Base-by-base conservation (phyloP, 1,140 invertebrate genomes). In the Cydia pomonella region DNA sequence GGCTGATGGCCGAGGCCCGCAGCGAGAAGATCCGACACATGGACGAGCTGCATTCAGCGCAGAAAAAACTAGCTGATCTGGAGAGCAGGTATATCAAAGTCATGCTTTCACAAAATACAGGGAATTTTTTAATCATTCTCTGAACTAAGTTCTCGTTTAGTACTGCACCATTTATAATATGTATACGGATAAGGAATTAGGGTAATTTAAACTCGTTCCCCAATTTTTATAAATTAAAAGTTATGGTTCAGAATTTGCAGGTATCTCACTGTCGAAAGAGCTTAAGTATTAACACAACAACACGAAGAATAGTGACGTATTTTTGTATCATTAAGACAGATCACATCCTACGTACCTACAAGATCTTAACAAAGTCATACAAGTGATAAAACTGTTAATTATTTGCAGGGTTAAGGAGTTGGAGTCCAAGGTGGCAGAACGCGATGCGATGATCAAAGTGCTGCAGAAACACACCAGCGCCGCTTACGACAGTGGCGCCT, bases 401-500 rank as follows among this genome's bases (percentile, higher is more conserved):
- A 38, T 38, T 86, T 86, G 6, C 82, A 97, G 97, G 87, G 95
- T 98, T 74, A 97, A 97, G 93, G 96, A 97, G 90, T 87, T 98
- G 59, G 97, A 98, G 90, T 97, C 97, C 1, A 97, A 97, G 86
- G 93, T 98, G 73, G 96, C 97, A 0, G 97, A 98, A 90, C 95
- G 96, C 78, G 97, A 98, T 88, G 97, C 97, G 0, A 98, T 98
- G 97, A 97, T 98, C 77, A 95, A 96, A 79, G 97, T 98, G 3
- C 93, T 98, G 18, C 97, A 98, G 85, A 97, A 97, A 80, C 96
- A 97, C 84, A 96, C 95, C 1, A 87, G 94, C 90, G 76, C 93
- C 89, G 91, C 94, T 88, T 88, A 95, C 93, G 82, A 94, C 76
- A 87, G 92, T 73, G 90, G 87, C 18, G 90, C 89, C 1, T 93